phyloP scores from a whole-genome alignment of 2,888 invertebrate genomes.

The Apodemia hepburni region DNA sequence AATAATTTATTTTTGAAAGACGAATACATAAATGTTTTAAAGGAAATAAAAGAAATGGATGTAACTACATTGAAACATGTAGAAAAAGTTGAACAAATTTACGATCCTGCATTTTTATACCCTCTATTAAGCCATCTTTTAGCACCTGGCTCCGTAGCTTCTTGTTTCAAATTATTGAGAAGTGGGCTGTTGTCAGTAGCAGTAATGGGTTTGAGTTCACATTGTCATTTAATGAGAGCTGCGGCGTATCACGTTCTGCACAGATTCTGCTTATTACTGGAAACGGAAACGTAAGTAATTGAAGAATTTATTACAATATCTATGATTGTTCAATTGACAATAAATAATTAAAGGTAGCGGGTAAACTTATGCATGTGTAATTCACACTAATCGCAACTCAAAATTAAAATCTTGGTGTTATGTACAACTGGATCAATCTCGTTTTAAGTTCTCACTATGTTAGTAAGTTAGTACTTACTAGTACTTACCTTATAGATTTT shows the following conservation, averaged over 20 bases:
- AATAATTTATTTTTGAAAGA: constrained; percentile 41
- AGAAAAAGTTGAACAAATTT: constrained; percentile 69
- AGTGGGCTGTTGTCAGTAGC: constrained; percentile 86
- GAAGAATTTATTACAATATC: background rate
- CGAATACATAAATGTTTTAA: constrained; percentile 40
- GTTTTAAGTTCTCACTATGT: no score
- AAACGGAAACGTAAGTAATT: constrained; percentile 81
- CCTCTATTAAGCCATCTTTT: constrained; percentile 88
- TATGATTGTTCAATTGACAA: no score
- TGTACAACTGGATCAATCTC: no score
- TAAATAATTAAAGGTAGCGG: no score
- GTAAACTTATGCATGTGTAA: no score
- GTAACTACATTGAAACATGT: constrained; percentile 44
- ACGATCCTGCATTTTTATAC: constrained; percentile 91
- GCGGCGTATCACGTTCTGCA: constrained; percentile 88
- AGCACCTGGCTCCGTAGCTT: constrained; percentile 86
- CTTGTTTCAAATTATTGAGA: constrained; percentile 85
- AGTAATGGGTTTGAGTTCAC: constrained; percentile 85
- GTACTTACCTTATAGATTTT: no score
- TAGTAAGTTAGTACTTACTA: no score
- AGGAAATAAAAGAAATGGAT: constrained; percentile 39
- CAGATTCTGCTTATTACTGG: constrained; percentile 87
- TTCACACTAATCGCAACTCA: no score
- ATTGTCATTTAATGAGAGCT: constrained; percentile 83
- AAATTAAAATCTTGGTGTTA: no score